Evolutionary conservation across 1,140 invertebrate species (phyloP), one percentile per base, ranked within the genome.

Genomic region (Steinernema khuongi): DNA sequence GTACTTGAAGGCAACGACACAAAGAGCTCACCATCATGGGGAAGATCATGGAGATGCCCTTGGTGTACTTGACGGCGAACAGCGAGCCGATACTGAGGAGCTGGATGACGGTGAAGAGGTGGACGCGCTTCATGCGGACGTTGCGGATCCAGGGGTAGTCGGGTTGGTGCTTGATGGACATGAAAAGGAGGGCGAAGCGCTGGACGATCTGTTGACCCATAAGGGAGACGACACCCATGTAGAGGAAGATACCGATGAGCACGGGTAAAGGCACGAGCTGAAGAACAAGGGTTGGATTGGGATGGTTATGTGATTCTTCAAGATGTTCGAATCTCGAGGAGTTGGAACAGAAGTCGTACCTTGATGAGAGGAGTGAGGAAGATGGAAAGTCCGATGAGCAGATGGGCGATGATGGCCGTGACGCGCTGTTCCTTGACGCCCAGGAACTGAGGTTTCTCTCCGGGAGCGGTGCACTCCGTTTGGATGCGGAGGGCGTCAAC

Each of bases 111-210:
- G 80, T 81, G 44, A 82, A 82, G 1, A 79, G 44, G 71, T 82
- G 82, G 2, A 81, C 81, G 14, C 80, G 79, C 30, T 79, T 72
- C 74, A 81, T 81, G 67, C 77, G 77, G 2, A 81, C 80, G 89
- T 94, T 92, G 86, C 95, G 89, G 41, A 98, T 89, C 87, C 95
- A 98, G 90, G 94, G 93, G 85, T 94, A 94, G 86, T 98, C 95
- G 0, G 96, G 96, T 86, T 97, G 94, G 87, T 98, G 96, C 85
- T 99, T 99, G 75, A 91, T 91, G 11, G 96, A 95, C 94, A 97
- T 98, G 74, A 98, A 92, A 88, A 97, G 91, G 41, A 98, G 94
- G 30, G 94, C 86, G 31, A 97, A 91, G 74, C 96, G 90, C 83
- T 97, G 93, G 82, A 97, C 94, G 86, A 97, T 94, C 86, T 97